Base-by-base conservation (phyloP, 2,888 invertebrate species). In the Pollenia labialis region DNA sequence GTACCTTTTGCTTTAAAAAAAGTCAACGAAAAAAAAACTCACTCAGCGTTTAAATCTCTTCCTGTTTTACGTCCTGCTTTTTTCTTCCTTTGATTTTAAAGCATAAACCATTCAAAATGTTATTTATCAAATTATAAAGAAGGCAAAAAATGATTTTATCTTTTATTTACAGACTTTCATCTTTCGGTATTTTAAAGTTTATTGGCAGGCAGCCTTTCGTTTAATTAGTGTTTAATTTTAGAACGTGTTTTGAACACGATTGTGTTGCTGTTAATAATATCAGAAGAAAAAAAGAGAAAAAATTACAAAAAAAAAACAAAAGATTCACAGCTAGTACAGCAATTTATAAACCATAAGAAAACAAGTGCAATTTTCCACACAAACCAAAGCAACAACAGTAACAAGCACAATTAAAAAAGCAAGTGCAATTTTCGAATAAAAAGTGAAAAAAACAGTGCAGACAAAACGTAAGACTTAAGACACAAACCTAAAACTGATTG, bases 181-280 rank as follows among this genome's bases (percentile, higher is more conserved):
- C 81, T 85, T 72, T 80, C 44, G 66, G 56, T 80, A 79, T 80
- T 80, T 68, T 54, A 42, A 60, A 79, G 72, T 46, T 80, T 79
- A 79, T 66, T 74, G 79, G 81, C 71, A 76, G 81, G 54, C 68
- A 72, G 81, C 66, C 77, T 77, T 81, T 81, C 85, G 58, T 85
- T 72, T 85, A 81, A 85, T 81, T 81, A 85, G 76, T 72, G 77
- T 85, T 85, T 85, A 77, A 85, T 85, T 85, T 85, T 81, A 85
- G 85, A 81, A 81, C 81, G 81, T 85, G 85, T 81, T 81, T 81
- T 62, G 69, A 85, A 69, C 84, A 85, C 84, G 84, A 85, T 69
- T 79, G 52, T 80, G 52, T 80, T 72, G 69, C 50, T 68, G 66
- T 66, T 83, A 18, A 74, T 74, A 84, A 74, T 12, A 50, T 16